A percentile compares a stretch with the other conserved stretches of the same genome.
These are phyloP conservation scores for Ylistrum balloti DNA, from an alignment of 1,140 invertebrate species.

Conservation along the genomic window DNA sequence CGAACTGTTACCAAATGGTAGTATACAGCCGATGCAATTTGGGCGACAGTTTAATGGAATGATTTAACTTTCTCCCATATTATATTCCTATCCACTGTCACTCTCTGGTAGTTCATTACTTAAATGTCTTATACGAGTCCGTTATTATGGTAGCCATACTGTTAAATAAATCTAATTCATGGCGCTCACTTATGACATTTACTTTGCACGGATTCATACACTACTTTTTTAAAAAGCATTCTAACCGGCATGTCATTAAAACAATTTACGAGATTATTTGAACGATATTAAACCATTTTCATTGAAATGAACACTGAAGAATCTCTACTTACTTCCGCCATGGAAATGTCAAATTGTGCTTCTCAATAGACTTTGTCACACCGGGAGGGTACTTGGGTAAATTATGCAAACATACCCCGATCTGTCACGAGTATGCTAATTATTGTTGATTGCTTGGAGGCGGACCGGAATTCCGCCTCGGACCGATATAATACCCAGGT, in stretches of 20 bases:
- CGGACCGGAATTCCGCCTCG: constrained; percentile 22
- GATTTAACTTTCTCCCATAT: too few species aligned
- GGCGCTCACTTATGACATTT: too few species aligned
- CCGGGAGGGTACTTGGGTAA: not conserved
- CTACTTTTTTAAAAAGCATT: constrained; percentile 15
- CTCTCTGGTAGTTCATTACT: too few species aligned
- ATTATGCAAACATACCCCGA: not conserved
- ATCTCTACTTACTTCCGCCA: not conserved
- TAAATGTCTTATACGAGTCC: too few species aligned
- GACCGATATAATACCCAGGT: not conserved
- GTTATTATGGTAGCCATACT: too few species aligned
- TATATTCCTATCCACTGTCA: too few species aligned
- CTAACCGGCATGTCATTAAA: not conserved
- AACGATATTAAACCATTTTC: not conserved
- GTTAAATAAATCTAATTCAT: too few species aligned
- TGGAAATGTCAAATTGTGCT: not conserved
- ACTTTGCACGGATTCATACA: too few species aligned
- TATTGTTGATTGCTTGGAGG: constrained; percentile 6
- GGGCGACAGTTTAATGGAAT: too few species aligned
- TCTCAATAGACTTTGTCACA: constrained; percentile 16
- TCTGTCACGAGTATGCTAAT: constrained; percentile 32
- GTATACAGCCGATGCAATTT: too few species aligned
- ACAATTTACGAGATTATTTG: not conserved
- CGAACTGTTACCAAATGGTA: too few species aligned
- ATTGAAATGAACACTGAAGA: not conserved